Percentiles rank a stretch among this genome's conserved stretches.
These are phyloP conservation scores for Peromyscus polionotus DNA, from an alignment of 2,113 vertebrate species.

Conservation along the genomic window DNA sequence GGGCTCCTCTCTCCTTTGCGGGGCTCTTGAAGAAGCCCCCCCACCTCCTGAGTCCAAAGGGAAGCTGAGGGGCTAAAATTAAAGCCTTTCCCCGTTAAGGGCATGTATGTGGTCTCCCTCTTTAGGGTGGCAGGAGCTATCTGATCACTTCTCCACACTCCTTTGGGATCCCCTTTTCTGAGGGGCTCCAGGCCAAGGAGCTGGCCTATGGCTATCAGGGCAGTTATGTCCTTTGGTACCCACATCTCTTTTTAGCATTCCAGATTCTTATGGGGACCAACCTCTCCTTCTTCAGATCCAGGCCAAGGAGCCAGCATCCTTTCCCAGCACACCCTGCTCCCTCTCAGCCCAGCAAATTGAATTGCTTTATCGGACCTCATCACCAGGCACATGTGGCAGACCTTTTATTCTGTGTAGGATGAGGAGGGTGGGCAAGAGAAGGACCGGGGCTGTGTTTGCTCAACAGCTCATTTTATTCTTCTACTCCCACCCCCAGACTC, in stretches of 20 bases:
- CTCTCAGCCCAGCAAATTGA: constrained; percentile 32
- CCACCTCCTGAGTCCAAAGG: neutral
- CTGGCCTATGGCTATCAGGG: neutral
- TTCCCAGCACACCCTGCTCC: neutral
- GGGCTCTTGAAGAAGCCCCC: neutral
- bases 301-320: constrained; percentile 49
- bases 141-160: neutral
- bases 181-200: neutral
- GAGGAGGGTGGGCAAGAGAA: neutral
- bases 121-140: neutral
- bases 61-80: neutral
- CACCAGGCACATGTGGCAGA: neutral
- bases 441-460: neutral
- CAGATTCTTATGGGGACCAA: neutral
- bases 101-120: neutral
- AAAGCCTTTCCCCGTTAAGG: neutral
- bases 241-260: neutral
- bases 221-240: neutral
- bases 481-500: neutral
- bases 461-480: constrained; percentile 22
- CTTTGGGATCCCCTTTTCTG: neutral
- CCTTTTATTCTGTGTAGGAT: neutral
- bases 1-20: neutral
- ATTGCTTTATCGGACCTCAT: constrained; percentile 57
- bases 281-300: neutral